Conservation (phyloP, 1,140 invertebrate species). For the Micrasema longulum region DNA sequence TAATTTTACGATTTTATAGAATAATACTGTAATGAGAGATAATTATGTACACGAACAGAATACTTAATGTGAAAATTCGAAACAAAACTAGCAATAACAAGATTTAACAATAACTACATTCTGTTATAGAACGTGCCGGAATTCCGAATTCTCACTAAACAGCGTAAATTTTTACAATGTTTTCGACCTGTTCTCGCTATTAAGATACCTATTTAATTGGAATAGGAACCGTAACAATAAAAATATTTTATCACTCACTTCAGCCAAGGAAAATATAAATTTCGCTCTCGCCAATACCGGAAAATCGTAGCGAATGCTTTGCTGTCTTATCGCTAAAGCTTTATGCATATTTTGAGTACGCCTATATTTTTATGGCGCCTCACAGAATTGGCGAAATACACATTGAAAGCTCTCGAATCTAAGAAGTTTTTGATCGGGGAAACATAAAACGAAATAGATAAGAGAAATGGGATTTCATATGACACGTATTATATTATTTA, state of each 20-base stretch:
- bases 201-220: slow-evolving; percentile 26
- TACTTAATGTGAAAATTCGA: neutral
- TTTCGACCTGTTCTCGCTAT: no score
- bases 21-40: slow-evolving; percentile 53
- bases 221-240: slow-evolving; percentile 30
- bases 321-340: slow-evolving; percentile 32
- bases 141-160: no score
- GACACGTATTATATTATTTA: slow-evolving; percentile 15
- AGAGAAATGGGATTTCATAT: slow-evolving; percentile 14
- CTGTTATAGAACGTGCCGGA: no score
- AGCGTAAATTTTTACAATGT: no score
- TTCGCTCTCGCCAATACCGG: slow-evolving; percentile 32
- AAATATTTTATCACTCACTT: slow-evolving; percentile 29
- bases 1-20: slow-evolving; percentile 54
- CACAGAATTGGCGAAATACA: slow-evolving; percentile 37
- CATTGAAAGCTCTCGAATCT: neutral
- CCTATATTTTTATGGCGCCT: slow-evolving; percentile 39
- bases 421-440: slow-evolving; percentile 32
- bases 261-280: slow-evolving; percentile 16
- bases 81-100: slow-evolving; percentile 10
- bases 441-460: slow-evolving; percentile 44
- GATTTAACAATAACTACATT: neutral
- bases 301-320: slow-evolving; percentile 34
- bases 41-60: slow-evolving; percentile 45
- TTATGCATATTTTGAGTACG: slow-evolving; percentile 43